Evolutionary conservation across 2,113 vertebrate species (phyloP).

Genomic region (Dasypus novemcinctus): DNA sequence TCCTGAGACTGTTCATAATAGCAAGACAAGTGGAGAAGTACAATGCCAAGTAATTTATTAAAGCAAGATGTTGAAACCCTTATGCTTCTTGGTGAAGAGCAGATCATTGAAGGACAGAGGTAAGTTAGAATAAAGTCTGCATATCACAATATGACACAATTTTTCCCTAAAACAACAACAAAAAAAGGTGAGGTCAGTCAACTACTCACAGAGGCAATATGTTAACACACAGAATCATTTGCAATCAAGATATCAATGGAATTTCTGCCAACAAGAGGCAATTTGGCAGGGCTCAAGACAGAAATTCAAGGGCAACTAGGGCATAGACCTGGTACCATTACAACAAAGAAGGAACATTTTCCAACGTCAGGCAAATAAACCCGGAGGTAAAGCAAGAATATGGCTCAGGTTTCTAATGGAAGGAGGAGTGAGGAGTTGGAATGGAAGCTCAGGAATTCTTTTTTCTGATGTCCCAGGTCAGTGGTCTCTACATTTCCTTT

Average conservation of each 20-base stretch:
- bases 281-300: background rate
- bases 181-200: background rate
- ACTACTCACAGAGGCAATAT: too few relatives aligned
- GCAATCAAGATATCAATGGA: background rate
- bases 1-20: background rate
- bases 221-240: background rate
- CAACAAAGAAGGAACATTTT: background rate
- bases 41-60: background rate
- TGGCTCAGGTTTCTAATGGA: background rate
- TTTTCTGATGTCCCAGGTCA: background rate
- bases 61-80: slow-evolving; percentile 34
- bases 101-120: background rate
- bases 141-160: fast-evolving
- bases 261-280: background rate
- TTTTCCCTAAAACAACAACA: fast-evolving
- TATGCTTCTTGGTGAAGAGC: background rate
- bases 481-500: background rate
- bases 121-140: fast-evolving
- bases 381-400: background rate
- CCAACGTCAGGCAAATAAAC: background rate
- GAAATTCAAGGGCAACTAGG: background rate
- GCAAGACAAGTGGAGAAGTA: background rate
- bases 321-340: background rate
- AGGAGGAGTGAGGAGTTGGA: background rate
- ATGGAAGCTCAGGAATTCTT: too few relatives aligned